Evolutionary conservation across 2,113 vertebrate species (phyloP).

Genomic region (Limnothrissa miodon): DNA sequence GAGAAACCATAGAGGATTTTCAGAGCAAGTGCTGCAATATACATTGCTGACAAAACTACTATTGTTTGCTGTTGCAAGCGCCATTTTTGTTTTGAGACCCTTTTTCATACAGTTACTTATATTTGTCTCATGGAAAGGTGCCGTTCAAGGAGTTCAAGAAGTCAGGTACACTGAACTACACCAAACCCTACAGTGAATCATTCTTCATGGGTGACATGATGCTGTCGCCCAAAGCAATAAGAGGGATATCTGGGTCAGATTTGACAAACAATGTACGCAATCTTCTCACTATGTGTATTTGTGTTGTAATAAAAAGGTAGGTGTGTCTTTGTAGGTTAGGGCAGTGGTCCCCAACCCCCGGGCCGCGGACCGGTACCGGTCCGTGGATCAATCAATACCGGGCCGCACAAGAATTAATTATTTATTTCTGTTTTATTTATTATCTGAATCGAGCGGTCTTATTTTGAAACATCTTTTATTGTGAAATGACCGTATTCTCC

Average conservation of each 20-base stretch:
- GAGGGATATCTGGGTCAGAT: neutral
- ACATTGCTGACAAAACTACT: neutral
- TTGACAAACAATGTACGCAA: constrained; percentile 49
- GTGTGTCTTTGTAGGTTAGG: neutral
- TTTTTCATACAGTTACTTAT: too few relatives aligned
- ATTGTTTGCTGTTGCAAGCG: neutral
- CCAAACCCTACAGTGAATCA: neutral
- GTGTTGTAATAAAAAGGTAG: constrained; percentile 53
- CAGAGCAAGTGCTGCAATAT: neutral
- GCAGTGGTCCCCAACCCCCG: too few relatives aligned
- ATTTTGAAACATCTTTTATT: too few relatives aligned
- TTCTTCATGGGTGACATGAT: neutral
- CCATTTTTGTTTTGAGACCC: too few relatives aligned
- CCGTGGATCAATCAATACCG: too few relatives aligned
- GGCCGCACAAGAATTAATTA: too few relatives aligned
- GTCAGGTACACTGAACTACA: neutral
- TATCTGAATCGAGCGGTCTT: too few relatives aligned
- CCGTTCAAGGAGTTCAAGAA: neutral
- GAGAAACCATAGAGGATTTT: constrained; percentile 16
- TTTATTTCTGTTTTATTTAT: too few relatives aligned
- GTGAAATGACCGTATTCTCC: too few relatives aligned
- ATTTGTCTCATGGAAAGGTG: too few relatives aligned
- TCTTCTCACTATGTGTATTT: constrained; percentile 35
- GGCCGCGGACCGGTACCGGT: too few relatives aligned
- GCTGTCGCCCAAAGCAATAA: neutral